Conservation (phyloP, 2,888 invertebrate species). For the Smittia aterrima region DNA sequence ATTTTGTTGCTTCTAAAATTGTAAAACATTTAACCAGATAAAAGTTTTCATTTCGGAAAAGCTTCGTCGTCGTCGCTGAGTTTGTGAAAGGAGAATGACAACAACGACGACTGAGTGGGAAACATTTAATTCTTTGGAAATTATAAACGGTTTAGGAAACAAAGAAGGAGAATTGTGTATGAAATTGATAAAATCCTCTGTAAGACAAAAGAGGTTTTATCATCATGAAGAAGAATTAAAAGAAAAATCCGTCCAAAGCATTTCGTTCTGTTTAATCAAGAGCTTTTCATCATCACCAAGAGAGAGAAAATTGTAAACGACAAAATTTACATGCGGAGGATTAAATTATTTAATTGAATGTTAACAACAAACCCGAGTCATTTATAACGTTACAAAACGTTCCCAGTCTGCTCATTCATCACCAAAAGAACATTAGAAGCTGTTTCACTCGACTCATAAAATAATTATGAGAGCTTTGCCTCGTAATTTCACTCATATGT, state of each 20-base stretch:
- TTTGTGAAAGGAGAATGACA: background rate
- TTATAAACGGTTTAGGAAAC: background rate
- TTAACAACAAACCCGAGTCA: constrained; percentile 30
- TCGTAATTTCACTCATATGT: background rate
- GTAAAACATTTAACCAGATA: constrained; percentile 7
- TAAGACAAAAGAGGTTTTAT: constrained; percentile 1
- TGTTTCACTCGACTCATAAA: constrained; percentile 12
- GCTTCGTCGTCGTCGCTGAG: background rate
- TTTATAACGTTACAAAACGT: constrained; percentile 10
- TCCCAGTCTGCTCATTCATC: constrained; percentile 10
- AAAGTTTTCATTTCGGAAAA: background rate
- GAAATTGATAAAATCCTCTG: background rate
- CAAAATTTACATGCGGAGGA: background rate
- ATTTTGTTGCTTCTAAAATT: constrained; percentile 1
- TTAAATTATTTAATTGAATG: constrained; percentile 36
- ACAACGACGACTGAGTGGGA: background rate
- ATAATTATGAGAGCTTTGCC: constrained; percentile 15
- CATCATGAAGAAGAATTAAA: background rate
- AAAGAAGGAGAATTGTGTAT: background rate
- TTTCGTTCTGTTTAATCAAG: background rate
- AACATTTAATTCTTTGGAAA: background rate
- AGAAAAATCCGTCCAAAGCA: too few species aligned
- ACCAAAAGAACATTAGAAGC: background rate
- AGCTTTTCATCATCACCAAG: background rate
- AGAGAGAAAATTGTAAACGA: background rate